These are phyloP conservation scores for Rhagoletis pomonella DNA, from an alignment of 1,140 invertebrate genomes.

Conservation along the genomic window DNA sequence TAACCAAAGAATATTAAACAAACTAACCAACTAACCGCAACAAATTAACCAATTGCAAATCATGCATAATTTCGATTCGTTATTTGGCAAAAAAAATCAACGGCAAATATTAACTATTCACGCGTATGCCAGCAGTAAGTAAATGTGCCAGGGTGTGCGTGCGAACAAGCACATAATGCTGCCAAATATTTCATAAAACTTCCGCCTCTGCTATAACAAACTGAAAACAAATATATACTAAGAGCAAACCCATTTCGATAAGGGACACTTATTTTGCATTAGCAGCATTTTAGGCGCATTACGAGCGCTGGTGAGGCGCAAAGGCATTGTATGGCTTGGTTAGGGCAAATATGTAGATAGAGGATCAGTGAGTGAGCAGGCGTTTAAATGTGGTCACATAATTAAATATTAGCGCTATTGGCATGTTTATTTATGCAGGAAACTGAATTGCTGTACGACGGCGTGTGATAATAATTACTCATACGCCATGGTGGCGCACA, in stretches of 20 bases:
- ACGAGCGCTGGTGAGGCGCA: too few species aligned
- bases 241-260: too few species aligned
- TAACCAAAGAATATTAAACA: not conserved
- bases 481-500: not conserved
- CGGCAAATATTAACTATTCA: not conserved
- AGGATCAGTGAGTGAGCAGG: not conserved
- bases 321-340: not conserved
- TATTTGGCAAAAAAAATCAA: not conserved
- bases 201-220: too few species aligned
- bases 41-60: constrained; percentile 35
- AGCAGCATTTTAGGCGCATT: not conserved
- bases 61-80: not conserved
- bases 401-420: constrained; percentile 8
- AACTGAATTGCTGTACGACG: not conserved
- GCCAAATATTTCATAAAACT: too few species aligned
- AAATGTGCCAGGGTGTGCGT: not conserved
- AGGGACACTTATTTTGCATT: not conserved
- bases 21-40: not conserved
- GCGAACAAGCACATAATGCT: too few species aligned
- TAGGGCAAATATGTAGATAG: not conserved
- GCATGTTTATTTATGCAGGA: not conserved
- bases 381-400: not conserved
- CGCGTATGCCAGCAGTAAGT: not conserved
- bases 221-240: too few species aligned
- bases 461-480: constrained; percentile 20